Evolutionary conservation across 2,888 invertebrate genomes (phyloP), one percentile per base, ranked within the genome.

Genomic region (Unio pictorum): DNA sequence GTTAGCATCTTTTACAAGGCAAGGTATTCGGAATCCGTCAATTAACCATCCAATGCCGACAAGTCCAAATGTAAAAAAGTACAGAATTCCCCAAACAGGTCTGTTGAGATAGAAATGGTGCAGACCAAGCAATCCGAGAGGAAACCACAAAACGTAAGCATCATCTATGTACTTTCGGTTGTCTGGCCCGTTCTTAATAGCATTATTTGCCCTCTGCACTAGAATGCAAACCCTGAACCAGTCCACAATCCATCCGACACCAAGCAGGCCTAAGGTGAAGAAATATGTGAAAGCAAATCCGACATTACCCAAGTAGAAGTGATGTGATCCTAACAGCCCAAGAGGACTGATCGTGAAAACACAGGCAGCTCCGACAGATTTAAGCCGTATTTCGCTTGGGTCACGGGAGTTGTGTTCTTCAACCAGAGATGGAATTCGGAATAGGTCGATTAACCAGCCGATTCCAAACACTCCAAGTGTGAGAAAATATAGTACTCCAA

Each of bases 191-290:
- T 61, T 64, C 34, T 70, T 64, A 55, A 68, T 71, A n/a, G 68
- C 56, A n/a, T 69, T 69, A 68, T 83, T 84, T 18, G 78, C 72
- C 11, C 83, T 67, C 26, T 73, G 70, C n/a, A 84, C 81, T 11
- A 85, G 71, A 34, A 71, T 61, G 8, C 79, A 78, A 26, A 83
- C 72, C 30, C 87, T 73, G 69, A 83, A 80, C 75, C 82, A 81
- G 72, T 87, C 87, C 20, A 78, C 71, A 1, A 86, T 55, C 81
- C 82, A 86, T 20, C 85, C 84, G 11, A 83, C 61, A 28, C 83
- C 82, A 18, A 81, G 67, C 6, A 69, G 55, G 3, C 81, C 84
- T 23, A 79, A 67, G 8, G 84, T 83, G 34, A 78, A 78, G 55
- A 77, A 75, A 63, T 84, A 84, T 7, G 80, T 55, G 1, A 81